Percentiles rank a stretch among this genome's conserved stretches.
Conservation (phyloP, 1,140 invertebrate species). For the Leguminivora glycinivorella region DNA sequence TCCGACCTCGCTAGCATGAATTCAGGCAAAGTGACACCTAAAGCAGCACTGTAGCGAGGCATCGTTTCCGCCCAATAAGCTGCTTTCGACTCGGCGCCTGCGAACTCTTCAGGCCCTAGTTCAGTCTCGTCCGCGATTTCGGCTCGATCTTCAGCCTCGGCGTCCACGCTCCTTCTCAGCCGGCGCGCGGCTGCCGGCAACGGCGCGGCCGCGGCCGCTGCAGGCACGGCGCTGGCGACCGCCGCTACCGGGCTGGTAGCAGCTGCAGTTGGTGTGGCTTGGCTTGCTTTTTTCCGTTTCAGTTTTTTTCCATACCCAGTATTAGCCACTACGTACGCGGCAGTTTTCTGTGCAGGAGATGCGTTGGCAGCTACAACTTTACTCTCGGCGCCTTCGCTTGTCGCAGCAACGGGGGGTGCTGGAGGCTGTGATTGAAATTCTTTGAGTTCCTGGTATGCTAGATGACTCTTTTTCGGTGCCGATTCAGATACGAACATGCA, state of each 20-base stretch:
- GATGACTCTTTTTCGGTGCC: conserved; percentile 79
- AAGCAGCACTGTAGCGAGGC: conserved; percentile 81
- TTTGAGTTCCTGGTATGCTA: conserved; percentile 80
- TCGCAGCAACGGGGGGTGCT: conserved; percentile 49
- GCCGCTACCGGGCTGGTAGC: conserved; percentile 42
- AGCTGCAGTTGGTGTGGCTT: conserved; percentile 41
- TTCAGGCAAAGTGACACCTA: conserved; percentile 82
- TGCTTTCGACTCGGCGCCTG: conserved; percentile 75
- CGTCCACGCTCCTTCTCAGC: conserved; percentile 59
- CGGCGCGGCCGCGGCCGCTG: conserved; percentile 31
- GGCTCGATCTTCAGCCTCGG: conserved; percentile 51
- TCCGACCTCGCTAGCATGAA: conserved; percentile 85
- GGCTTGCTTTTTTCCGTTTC: conserved; percentile 66
- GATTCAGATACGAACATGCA: conserved; percentile 86
- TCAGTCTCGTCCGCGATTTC: conserved; percentile 63
- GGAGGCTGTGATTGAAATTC: conserved; percentile 76
- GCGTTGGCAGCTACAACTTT: conserved; percentile 65
- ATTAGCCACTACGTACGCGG: conserved; percentile 60
- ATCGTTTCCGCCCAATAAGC: conserved; percentile 82
- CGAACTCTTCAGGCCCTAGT: conserved; percentile 75
- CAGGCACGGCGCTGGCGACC: conserved; percentile 32
- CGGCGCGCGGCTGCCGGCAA: conserved; percentile 38
- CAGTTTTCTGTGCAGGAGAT: conserved; percentile 55
- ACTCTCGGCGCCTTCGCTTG: conserved; percentile 68
- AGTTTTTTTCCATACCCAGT: conserved; percentile 61